Conservation (phyloP, 2,888 invertebrate genomes). For the Cheilosia soror region DNA sequence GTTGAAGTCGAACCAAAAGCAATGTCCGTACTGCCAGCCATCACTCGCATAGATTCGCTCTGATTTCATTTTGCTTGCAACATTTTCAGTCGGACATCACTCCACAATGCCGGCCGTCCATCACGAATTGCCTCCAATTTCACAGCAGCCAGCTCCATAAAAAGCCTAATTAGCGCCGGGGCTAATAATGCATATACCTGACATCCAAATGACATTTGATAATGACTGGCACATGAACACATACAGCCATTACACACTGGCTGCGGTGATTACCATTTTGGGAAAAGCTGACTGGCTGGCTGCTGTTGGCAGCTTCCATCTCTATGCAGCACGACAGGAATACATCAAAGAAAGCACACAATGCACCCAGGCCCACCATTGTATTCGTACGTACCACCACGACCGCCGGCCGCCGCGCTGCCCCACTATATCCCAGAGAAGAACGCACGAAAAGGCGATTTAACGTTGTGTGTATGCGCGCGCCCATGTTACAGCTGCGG, state of each 20-base stretch:
- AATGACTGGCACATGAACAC: constrained; percentile 54
- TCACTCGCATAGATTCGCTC: constrained; percentile 23
- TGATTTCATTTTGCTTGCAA: constrained; percentile 40
- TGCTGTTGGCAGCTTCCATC: constrained; percentile 41
- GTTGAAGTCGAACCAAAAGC: constrained; percentile 13
- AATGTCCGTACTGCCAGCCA: constrained; percentile 5
- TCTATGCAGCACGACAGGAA: constrained; percentile 37
- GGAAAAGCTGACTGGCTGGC: constrained; percentile 20
- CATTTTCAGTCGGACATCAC: constrained; percentile 26
- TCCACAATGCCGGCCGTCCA: constrained; percentile 21
- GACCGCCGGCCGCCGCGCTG: background rate
- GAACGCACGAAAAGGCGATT: constrained; percentile 22
- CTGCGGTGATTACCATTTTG: constrained; percentile 45
- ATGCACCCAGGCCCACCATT: constrained; percentile 11
- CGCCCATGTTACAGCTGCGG: constrained; percentile 43
- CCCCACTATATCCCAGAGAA: background rate
- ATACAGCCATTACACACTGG: constrained; percentile 29
- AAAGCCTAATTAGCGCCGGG: constrained; percentile 61
- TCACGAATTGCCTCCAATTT: constrained; percentile 50
- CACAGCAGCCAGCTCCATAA: constrained; percentile 22
- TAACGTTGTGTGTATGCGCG: constrained; percentile 38
- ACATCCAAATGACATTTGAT: constrained; percentile 61
- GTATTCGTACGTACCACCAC: no score
- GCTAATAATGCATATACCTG: constrained; percentile 44
- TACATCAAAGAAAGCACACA: constrained; percentile 35